Base-by-base conservation (phyloP, 2,113 vertebrate species). In the Heterocephalus glaber region DNA sequence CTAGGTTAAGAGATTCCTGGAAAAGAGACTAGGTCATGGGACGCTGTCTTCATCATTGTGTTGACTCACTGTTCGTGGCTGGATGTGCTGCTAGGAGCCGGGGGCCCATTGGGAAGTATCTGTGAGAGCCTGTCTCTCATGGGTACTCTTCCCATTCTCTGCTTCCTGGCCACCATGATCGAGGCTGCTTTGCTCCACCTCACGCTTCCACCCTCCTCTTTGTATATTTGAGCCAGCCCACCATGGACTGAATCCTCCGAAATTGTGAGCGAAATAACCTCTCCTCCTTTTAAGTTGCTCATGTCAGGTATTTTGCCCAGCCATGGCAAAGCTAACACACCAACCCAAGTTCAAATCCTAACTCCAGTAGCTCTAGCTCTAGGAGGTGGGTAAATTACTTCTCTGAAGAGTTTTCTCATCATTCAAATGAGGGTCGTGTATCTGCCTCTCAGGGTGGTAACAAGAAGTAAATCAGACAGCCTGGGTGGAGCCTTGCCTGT, bases 401-500 rank as follows among this genome's bases (percentile, higher is more conserved):
- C 66, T 93, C 86, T 58, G 77, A 88, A 92, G 87, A 58, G 30
- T 61, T 58, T 85, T 16, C 28, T 88, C 38, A 26, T 47, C 28
- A 8, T 16, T 58, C 61, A 52, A 92, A 56, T 17, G 54, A 49
- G 38, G 35, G 1, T 56, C 13, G 2, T n/a, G 26, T 14, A 66
- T 33, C 77, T 79, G 35, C n/a, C 44, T 68, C 77, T 84, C 38
- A 44, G 41, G 17, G 16, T 70, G 70, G 22, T 63, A 81, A 33
- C 16, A 89, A 56, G 54, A 72, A 72, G 58, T 63, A 72, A 88
- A 54, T 58, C 28, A 84, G 80, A 35, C 44, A 22, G 14, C 38
- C 5, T 0, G 5, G 5, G 49, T 38, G 12, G 60, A 65, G 61
- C 44, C 44, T 54, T 58, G 26, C 41, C 28, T 28, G 14, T 12